phyloP scores from a whole-genome alignment of 2,888 invertebrate species.

The Ophioninae sp. region DNA sequence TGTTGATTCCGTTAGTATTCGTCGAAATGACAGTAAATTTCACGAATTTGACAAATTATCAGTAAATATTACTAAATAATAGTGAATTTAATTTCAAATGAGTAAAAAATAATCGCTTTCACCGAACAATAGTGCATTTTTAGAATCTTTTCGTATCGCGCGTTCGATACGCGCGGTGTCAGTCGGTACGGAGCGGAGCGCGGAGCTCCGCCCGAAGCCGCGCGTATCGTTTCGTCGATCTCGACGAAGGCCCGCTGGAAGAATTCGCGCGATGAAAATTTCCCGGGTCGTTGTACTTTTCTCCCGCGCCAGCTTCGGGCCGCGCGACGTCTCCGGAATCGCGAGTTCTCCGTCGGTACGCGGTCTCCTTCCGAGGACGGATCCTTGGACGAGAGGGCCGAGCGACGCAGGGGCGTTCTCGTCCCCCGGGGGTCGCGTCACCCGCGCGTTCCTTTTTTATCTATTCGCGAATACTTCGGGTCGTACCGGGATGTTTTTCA shows the following conservation, averaged over 20 bases:
- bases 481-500: no score
- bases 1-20: no score
- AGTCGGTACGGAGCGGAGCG: conserved; percentile 9
- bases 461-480: neutral
- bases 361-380: neutral
- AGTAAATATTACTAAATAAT: no score
- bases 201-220: conserved; percentile 40
- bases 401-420: neutral
- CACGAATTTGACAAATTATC: no score
- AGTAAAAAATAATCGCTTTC: no score
- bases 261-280: conserved; percentile 79
- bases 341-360: neutral
- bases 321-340: neutral
- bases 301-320: no score
- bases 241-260: conserved; percentile 77
- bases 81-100: no score
- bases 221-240: conserved; percentile 78
- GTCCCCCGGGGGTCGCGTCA: neutral
- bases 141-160: no score
- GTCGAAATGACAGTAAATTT: no score
- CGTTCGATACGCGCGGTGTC: neutral
- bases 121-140: no score
- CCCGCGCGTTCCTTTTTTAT: neutral
- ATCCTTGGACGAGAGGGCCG: neutral
- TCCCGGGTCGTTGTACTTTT: conserved; percentile 64